Evolutionary conservation across 2,888 invertebrate species (phyloP).

Genomic region (Bedellia somnulentella): DNA sequence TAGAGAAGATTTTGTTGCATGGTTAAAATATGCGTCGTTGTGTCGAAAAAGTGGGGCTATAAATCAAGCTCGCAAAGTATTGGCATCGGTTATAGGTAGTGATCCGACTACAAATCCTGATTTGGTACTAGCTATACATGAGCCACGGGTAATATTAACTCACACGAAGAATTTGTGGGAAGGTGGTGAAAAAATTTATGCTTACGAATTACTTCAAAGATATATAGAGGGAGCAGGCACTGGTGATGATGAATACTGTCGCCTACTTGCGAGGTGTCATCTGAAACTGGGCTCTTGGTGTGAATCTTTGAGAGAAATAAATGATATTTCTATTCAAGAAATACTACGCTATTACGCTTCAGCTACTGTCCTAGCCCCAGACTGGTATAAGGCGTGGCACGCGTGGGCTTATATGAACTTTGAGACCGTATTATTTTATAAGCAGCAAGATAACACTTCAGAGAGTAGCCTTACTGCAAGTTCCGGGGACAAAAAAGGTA

Average conservation of each 20-base stretch:
- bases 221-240: slow-evolving; percentile 68
- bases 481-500: slow-evolving; percentile 23
- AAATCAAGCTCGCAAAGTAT: slow-evolving; percentile 86
- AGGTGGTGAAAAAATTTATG: slow-evolving; percentile 73
- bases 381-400: slow-evolving; percentile 99
- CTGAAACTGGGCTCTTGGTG: slow-evolving; percentile 95
- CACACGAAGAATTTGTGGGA: slow-evolving; percentile 97
- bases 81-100: slow-evolving; percentile 84
- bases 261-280: slow-evolving; percentile 79
- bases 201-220: slow-evolving; percentile 75
- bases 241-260: slow-evolving; percentile 53
- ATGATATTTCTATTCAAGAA: slow-evolving; percentile 73
- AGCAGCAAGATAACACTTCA: slow-evolving; percentile 47
- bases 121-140: slow-evolving; percentile 70
- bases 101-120: slow-evolving; percentile 77
- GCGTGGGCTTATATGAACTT: slow-evolving; percentile 98
- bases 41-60: slow-evolving; percentile 92
- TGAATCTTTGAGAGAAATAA: slow-evolving; percentile 81
- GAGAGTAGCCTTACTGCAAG: slow-evolving; percentile 45
- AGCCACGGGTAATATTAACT: slow-evolving; percentile 88
- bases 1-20: slow-evolving; percentile 92
- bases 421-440: slow-evolving; percentile 78
- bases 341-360: slow-evolving; percentile 76
- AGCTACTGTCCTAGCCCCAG: slow-evolving; percentile 82
- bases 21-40: slow-evolving; percentile 95